Evolutionary conservation across 2,888 invertebrate genomes (phyloP), one percentile per base, ranked within the genome.

Genomic region (Synergus umbraculus): DNA sequence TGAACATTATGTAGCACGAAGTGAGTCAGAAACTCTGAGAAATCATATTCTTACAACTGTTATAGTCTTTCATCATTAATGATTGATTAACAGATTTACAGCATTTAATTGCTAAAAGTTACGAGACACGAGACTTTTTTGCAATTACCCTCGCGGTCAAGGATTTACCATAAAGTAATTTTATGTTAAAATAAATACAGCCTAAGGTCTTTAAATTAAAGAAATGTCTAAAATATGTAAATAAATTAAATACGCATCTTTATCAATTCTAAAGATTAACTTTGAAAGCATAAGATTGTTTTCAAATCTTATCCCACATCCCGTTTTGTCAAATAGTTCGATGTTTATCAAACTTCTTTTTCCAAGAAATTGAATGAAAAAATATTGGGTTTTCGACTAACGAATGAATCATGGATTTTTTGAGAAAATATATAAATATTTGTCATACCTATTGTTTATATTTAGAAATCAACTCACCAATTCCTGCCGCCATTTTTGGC

Each of bases 401-500:
- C 5, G 49, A 49, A 49, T 49, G 49, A 49, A 15, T 49, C 49
- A 49, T 13, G 0, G 49, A 49, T 15, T 49, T 7, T 15, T 4
- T 15, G 15, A 49, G 15, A 13, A 49, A 49, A 49, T 49, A 49
- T 49, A 29, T 29, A 29, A 3, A 15, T 5, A 49, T 15, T 15
- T 49, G 13, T 49, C 46, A 15, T 49, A 49, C 13, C 49, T 49
- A 15, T 49, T 49, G 49, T 58, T 58, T 58, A 58, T 58, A 18
- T 58, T 58, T 58, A 58, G 58, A 58, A 58, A 1, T 58, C 18
- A 8, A 58, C 18, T 58, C 58, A 58, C 18, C 2, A 18, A 58
- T 58, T 58, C 9, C 18, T 58, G 9, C n/a, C 9, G 10, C 54
- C 78, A 77, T 82, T 79, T 73, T 69, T 78, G 77, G 58, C 79